Evolutionary conservation across 2,888 invertebrate genomes (phyloP).

Genomic region (Ptychoptera contaminata): DNA sequence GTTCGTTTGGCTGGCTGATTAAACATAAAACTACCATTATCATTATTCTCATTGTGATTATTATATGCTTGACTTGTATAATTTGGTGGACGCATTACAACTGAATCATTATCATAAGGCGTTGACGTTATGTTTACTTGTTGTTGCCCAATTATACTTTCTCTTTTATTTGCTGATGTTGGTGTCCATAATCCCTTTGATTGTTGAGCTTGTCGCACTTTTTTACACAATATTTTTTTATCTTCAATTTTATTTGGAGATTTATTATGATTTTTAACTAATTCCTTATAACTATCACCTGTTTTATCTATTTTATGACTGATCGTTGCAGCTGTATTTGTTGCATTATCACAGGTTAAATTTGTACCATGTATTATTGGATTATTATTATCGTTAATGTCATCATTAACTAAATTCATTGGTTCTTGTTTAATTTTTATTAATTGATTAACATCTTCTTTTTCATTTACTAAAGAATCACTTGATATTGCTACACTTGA

Average conservation of each 20-base stretch:
- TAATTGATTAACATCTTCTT: conserved; percentile 51
- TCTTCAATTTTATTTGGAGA: conserved; percentile 9
- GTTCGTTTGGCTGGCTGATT: no score
- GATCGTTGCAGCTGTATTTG: not conserved
- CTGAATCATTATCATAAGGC: no score
- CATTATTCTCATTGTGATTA: no score
- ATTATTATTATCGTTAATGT: not conserved
- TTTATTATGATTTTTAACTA: not conserved
- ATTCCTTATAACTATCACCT: not conserved
- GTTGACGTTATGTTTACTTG: no score
- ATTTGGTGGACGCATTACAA: no score
- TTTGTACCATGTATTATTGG: conserved; percentile 12
- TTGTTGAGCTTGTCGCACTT: conserved; percentile 29
- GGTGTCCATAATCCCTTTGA: conserved; percentile 25
- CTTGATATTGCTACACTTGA: no score
- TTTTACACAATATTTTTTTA: conserved; percentile 28
- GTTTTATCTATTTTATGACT: not conserved
- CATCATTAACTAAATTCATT: conserved; percentile 22
- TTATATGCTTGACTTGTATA: no score
- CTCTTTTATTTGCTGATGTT: conserved; percentile 1
- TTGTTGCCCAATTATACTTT: not conserved
- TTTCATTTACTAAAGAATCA: conserved; percentile 7
- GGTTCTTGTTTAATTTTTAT: conserved; percentile 39
- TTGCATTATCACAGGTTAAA: conserved; percentile 12
- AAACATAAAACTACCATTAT: no score